These are phyloP conservation scores for Eristalis intricaria DNA, from an alignment of 2,888 invertebrate genomes.

Conservation along the genomic window DNA sequence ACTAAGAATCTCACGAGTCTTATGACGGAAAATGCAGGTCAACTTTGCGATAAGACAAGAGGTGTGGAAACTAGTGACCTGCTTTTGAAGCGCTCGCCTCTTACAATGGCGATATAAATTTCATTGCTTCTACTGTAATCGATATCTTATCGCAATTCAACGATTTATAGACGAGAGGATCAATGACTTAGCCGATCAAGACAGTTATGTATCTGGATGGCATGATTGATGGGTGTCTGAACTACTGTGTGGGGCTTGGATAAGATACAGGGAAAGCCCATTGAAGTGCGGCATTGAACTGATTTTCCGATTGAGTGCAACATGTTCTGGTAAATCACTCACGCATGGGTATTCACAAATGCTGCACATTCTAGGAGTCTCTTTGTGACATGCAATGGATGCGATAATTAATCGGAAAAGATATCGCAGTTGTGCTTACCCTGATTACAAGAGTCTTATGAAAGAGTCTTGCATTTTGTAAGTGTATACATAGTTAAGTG, in stretches of 20 bases:
- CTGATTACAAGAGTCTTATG: too few species aligned
- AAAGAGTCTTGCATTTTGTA: too few species aligned
- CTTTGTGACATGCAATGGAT: background rate
- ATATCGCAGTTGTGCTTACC: too few species aligned
- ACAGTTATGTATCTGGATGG: background rate
- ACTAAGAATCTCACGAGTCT: slow-evolving; percentile 51
- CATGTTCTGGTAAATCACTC: background rate
- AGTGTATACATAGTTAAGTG: too few species aligned
- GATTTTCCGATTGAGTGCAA: background rate
- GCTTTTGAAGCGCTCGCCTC: slow-evolving; percentile 8
- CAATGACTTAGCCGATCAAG: background rate
- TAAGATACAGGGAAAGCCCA: background rate
- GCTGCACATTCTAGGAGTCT: background rate
- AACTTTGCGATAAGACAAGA: slow-evolving; percentile 16
- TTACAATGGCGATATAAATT: background rate
- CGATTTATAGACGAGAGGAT: background rate
- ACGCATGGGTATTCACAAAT: background rate
- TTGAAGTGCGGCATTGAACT: background rate
- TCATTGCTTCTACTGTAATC: background rate
- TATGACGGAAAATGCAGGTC: slow-evolving; percentile 51
- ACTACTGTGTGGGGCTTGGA: background rate
- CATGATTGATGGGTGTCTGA: background rate
- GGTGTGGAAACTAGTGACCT: slow-evolving; percentile 34
- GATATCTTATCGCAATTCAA: background rate
- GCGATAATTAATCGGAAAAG: too few species aligned